phyloP scores from a whole-genome alignment of 2,113 vertebrate species.

The Eupsittula cactorum region DNA sequence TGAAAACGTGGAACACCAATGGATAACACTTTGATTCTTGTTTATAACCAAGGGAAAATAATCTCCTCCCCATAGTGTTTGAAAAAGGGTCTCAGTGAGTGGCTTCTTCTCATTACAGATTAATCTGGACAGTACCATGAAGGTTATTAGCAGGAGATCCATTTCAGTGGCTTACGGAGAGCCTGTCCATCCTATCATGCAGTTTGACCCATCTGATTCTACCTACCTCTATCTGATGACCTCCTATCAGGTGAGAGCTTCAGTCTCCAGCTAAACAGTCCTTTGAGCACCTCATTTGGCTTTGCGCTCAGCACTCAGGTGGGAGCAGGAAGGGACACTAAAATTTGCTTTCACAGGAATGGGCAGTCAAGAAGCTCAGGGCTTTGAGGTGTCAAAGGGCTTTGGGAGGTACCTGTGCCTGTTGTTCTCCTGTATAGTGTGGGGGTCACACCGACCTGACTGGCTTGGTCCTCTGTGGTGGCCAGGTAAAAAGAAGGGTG shows the following conservation, averaged over 20 bases:
- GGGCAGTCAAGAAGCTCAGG: background rate
- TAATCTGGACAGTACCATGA: slow-evolving; percentile 82
- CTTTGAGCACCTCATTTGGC: background rate
- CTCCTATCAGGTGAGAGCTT: slow-evolving; percentile 86
- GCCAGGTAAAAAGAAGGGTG: background rate
- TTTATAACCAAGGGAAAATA: background rate
- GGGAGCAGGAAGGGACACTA: background rate
- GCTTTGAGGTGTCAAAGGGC: background rate
- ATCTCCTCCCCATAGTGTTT: background rate
- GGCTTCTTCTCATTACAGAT: slow-evolving; percentile 76
- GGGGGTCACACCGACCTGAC: background rate
- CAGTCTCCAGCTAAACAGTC: background rate
- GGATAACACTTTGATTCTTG: background rate
- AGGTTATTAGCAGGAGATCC: slow-evolving; percentile 81
- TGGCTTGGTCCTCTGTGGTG: background rate
- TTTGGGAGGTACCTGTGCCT: background rate
- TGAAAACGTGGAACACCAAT: background rate
- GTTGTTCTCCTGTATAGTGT: background rate
- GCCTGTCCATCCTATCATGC: slow-evolving; percentile 93
- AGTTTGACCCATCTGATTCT: slow-evolving; percentile 90
- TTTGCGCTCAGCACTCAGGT: background rate
- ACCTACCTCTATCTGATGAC: slow-evolving; percentile 96
- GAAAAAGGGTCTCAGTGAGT: background rate
- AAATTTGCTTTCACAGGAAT: background rate
- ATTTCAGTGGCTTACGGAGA: slow-evolving; percentile 85